Conservation (phyloP, 2,888 invertebrate species). For the Girardia tigrina region DNA sequence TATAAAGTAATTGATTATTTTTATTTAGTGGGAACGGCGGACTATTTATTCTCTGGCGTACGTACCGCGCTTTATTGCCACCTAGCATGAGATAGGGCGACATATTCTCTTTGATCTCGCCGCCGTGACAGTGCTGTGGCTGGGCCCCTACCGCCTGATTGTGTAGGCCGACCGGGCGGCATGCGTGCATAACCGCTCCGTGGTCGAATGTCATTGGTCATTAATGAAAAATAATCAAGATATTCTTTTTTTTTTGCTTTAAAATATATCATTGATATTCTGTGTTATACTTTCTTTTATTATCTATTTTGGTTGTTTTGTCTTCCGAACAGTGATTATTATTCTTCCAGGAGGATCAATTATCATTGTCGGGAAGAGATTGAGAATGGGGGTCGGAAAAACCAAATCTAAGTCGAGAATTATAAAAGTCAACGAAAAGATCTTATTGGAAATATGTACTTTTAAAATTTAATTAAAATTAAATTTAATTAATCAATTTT, state of each 20-base stretch:
- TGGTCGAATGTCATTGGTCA: neutral
- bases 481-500: too few species aligned
- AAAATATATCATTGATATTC: neutral
- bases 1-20: slow-evolving; percentile 15
- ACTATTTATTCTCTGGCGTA: slow-evolving; percentile 20
- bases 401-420: too few species aligned
- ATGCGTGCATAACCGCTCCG: slow-evolving; percentile 9
- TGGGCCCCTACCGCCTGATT: slow-evolving; percentile 4
- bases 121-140: neutral
- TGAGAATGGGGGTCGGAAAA: too few species aligned
- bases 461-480: too few species aligned
- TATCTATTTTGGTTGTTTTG: too few species aligned
- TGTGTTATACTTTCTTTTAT: too few species aligned
- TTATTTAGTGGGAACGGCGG: slow-evolving; percentile 1
- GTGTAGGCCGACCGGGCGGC: neutral
- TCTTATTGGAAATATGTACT: too few species aligned
- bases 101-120: slow-evolving; percentile 14
- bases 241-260: neutral
- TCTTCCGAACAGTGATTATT: too few species aligned
- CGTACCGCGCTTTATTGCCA: slow-evolving; percentile 11
- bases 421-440: too few species aligned
- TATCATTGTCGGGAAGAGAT: too few species aligned
- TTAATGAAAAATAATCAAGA: neutral
- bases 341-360: too few species aligned
- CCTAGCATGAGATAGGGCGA: slow-evolving; percentile 23